Evolutionary conservation across 2,113 vertebrate genomes (phyloP), one percentile per base, ranked within the genome.

Genomic region (Lasiurus borealis): DNA sequence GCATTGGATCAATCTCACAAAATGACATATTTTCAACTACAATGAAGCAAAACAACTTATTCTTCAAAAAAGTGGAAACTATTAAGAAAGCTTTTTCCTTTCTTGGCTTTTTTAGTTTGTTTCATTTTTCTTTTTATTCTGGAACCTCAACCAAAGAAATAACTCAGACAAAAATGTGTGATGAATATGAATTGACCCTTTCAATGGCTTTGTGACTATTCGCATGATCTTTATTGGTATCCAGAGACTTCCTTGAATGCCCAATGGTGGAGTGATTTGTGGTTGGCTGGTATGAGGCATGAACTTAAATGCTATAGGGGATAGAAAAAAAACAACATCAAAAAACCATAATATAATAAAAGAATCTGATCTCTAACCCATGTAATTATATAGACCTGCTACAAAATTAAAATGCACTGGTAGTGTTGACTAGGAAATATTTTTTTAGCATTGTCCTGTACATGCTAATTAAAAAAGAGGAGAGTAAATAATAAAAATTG

Each of bases 1-100:
- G 91, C 94, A 97, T 98, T 98, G 97, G 98, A 98, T 98, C 98
- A 98, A 98, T 98, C 97, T 97, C 64, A 0, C 94, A 97, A 97
- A 98, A 96, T 29, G 93, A 98, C 98, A 98, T 96, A 97, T 97
- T 98, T 98, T 98, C 96, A 98, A 98, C 8, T 91, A 98, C 97
- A 97, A 93, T 95, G 96, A 98, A 98, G 96, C 89, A 98, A 98
- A 98, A 97, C 94, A 97, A 96, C 19, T 3, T 97, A 95, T 93
- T 95, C 40, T 92, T 88, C 85, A 97, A 98, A 98, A 98, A 98
- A 98, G 92, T 97, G 96, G 81, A 88, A 97, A 96, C 95, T 96
- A 93, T 85, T 97, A 97, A 81, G 77, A 91, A 88, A 83, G 25
- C 48, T 94, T 97, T 97, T 95, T 96, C 46, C 34, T 96, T 97